Percentiles rank a stretch among this genome's conserved stretches.
These are phyloP conservation scores for Caradrina clavipalpis DNA, from an alignment of 2,888 invertebrate genomes.

Conservation along the genomic window DNA sequence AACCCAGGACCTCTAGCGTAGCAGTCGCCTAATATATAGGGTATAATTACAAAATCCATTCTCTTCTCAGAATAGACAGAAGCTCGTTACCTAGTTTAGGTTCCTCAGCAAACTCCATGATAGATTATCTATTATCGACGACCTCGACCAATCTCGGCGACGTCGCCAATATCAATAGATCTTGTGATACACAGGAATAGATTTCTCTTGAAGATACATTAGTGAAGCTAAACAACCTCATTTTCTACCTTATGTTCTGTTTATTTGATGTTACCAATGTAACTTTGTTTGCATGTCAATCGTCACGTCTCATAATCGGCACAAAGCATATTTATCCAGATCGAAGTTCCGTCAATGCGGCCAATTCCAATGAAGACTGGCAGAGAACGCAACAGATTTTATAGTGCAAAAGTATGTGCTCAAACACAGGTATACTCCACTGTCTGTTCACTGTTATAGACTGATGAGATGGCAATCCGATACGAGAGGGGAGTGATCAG, in stretches of 20 bases:
- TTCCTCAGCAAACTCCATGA: slow-evolving; percentile 26
- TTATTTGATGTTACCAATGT: not conserved
- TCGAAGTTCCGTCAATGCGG: too few relatives aligned
- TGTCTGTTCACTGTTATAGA: too few relatives aligned
- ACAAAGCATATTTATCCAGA: not conserved
- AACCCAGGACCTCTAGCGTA: too few relatives aligned
- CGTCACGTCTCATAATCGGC: not conserved
- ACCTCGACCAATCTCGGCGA: slow-evolving; percentile 37
- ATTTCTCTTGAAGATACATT: slow-evolving; percentile 46
- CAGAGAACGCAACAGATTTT: too few relatives aligned
- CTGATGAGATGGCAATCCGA: too few relatives aligned
- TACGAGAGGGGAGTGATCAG: too few relatives aligned
- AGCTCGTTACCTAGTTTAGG: slow-evolving; percentile 2
- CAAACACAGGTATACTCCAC: too few relatives aligned
- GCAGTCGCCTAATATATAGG: too few relatives aligned
- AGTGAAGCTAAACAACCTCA: slow-evolving; percentile 27
- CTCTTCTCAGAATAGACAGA: not conserved
- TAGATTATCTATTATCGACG: slow-evolving; percentile 36
- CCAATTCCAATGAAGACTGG: too few relatives aligned
- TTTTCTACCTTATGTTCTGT: not conserved
- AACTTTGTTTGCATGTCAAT: slow-evolving; percentile 2
- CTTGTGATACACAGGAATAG: slow-evolving; percentile 41
- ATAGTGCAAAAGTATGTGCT: too few relatives aligned
- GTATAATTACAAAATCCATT: slow-evolving; percentile 9
- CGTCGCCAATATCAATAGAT: slow-evolving; percentile 40